These are phyloP conservation scores for Rhagoletis zephyria DNA, from an alignment of 1,140 invertebrate species.

Conservation along the genomic window DNA sequence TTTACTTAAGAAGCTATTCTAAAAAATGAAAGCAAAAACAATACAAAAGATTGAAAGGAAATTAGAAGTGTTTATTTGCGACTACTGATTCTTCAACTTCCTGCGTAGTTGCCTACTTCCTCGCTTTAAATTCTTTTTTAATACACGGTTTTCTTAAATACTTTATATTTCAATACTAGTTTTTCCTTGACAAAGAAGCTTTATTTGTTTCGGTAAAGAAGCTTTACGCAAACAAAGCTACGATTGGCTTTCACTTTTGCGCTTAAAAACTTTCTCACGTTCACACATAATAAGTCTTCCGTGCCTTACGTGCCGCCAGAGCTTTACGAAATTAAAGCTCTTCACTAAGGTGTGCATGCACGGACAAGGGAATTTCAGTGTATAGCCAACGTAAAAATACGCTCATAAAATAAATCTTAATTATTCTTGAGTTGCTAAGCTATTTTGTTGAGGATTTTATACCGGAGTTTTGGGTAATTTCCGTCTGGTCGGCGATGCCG, in stretches of 20 bases:
- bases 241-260: constrained; percentile 21
- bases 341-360: not conserved
- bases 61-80: constrained; percentile 4
- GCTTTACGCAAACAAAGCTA: not conserved
- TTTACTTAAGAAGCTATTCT: too few species aligned
- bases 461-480: constrained; percentile 95
- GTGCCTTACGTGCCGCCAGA: too few species aligned
- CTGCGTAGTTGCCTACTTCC: not conserved
- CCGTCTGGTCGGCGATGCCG: constrained; percentile 88
- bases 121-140: too few species aligned
- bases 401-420: constrained; percentile 44
- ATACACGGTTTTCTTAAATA: not conserved
- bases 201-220: not conserved
- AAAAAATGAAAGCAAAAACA: not conserved
- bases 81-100: not conserved
- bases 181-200: not conserved
- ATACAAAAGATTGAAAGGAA: too few species aligned
- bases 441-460: constrained; percentile 77
- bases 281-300: not conserved
- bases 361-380: not conserved
- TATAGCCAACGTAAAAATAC: not conserved
- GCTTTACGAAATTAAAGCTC: too few species aligned
- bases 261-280: not conserved
- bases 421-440: constrained; percentile 7
- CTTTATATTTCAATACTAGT: not conserved